Base-by-base conservation (phyloP, 2,113 vertebrate genomes). In the Aythya baeri region DNA sequence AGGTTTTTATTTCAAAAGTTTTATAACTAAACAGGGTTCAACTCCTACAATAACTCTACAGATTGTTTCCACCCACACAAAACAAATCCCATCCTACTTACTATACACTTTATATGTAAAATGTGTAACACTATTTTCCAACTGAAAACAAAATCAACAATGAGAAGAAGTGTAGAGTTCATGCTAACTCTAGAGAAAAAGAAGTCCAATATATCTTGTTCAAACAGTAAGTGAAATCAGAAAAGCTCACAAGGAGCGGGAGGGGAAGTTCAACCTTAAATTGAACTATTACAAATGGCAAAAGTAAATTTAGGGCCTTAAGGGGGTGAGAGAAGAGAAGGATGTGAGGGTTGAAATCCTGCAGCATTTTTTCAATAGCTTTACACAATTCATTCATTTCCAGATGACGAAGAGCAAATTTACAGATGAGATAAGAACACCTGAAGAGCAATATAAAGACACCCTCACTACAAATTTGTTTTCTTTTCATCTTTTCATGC, bases 241-340 rank as follows among this genome's bases (percentile, higher is more conserved):
- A 63, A 96, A 95, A 86, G 70, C 76, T 87, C 83, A 82, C 14
- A 43, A 92, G 55, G 88, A 88, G n/a, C 52, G 86, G 44, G 31
- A 92, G 54, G 41, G 80, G 75, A 94, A 94, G 80, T 78, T 94
- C 93, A 91, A 67, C 75, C 75, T 85, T 85, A 52, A 83, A 49
- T 71, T 91, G 96, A 95, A 96, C 85, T 93, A 66, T 70, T 68
- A 77, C 32, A 82, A 94, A 95, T 10, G 46, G 61, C 50, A 95
- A 88, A 96, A 94, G 93, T 73, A 83, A 95, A 96, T 93, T 93
- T 83, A 93, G 57, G 90, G 68, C 63, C 82, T 89, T 93, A 68
- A 87, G 59, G 32, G 62, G 57, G 38, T 70, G 86, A 83, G 70
- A 79, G 52, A 59, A 84, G 61, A 91, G 49, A 89, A 95, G 85